Evolutionary conservation across 2,888 invertebrate genomes (phyloP).

Genomic region (Drosophila yooni): DNA sequence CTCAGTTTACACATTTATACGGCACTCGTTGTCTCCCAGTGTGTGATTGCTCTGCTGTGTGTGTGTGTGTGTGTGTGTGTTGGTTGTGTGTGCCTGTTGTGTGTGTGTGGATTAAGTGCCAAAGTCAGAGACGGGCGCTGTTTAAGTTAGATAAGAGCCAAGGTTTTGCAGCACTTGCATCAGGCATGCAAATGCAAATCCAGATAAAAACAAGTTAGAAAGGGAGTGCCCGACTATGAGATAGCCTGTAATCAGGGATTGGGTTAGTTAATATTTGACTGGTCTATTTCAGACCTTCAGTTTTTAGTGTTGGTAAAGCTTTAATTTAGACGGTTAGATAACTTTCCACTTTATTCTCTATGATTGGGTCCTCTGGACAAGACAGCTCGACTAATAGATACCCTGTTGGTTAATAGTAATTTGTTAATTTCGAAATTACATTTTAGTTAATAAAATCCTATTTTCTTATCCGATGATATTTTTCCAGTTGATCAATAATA

Average conservation of each 20-base stretch:
- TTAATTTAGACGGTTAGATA: not conserved
- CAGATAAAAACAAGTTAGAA: slow-evolving; percentile 44
- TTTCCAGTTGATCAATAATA: not conserved
- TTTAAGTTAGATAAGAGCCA: slow-evolving; percentile 71
- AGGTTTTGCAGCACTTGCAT: slow-evolving; percentile 55
- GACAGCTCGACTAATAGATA: not conserved
- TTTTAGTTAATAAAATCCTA: not conserved
- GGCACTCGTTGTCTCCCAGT: slow-evolving; percentile 51
- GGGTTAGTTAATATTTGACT: not conserved
- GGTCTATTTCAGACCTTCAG: not conserved
- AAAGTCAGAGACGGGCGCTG: slow-evolving; percentile 69
- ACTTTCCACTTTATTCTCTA: not conserved
- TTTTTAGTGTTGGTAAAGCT: not conserved
- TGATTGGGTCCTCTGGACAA: not conserved
- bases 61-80: slow-evolving; percentile 16
- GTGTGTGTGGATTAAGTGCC: slow-evolving; percentile 68
- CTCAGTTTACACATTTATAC: slow-evolving; percentile 52
- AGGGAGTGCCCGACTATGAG: not conserved
- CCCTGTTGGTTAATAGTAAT: not conserved
- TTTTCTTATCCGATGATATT: not conserved
- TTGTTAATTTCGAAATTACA: not conserved
- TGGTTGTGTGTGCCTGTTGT: slow-evolving; percentile 15
- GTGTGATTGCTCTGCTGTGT: slow-evolving; percentile 26
- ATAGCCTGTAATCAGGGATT: not conserved
- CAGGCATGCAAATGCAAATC: slow-evolving; percentile 70